Conservation (phyloP, 2,888 invertebrate species). For the Metalampra italica region DNA sequence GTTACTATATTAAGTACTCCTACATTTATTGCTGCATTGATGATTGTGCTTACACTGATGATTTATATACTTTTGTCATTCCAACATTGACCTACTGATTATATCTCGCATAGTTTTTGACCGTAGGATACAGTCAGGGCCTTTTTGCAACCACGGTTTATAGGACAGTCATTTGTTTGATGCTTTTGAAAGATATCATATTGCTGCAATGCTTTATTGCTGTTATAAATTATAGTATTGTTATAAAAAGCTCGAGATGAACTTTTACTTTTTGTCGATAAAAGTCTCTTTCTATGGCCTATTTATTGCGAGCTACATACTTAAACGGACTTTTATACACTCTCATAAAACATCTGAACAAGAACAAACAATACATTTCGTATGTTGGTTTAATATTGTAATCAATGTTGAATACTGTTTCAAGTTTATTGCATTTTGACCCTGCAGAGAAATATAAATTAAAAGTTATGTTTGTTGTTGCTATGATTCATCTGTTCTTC, state of each 20-base stretch:
- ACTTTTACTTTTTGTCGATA: constrained; percentile 34
- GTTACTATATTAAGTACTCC: constrained; percentile 41
- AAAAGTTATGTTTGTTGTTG: too few relatives aligned
- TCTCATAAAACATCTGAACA: constrained; percentile 18
- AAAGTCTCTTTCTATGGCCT: constrained; percentile 27
- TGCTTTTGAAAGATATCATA: constrained; percentile 33
- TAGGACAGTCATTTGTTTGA: constrained; percentile 33
- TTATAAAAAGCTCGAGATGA: constrained; percentile 21
- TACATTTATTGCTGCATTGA: constrained; percentile 50
- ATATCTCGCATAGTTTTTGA: constrained; percentile 32
- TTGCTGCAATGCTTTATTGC: constrained; percentile 27
- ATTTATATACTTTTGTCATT: constrained; percentile 58
- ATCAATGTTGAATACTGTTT: background rate
- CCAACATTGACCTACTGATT: constrained; percentile 50
- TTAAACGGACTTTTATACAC: constrained; percentile 11
- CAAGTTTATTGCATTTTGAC: too few relatives aligned
- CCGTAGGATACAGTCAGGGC: constrained; percentile 21
- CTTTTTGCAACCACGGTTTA: constrained; percentile 33
- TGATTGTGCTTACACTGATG: constrained; percentile 59
- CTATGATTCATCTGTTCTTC: too few relatives aligned
- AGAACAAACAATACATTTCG: constrained; percentile 9
- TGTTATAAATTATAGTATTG: constrained; percentile 36
- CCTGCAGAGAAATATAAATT: too few relatives aligned
- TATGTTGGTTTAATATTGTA: constrained; percentile 6
- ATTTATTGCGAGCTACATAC: constrained; percentile 20